Percentiles rank a stretch among this genome's conserved stretches.
phyloP scores from a whole-genome alignment of 2,888 invertebrate genomes.

The Hetaerina titia region DNA sequence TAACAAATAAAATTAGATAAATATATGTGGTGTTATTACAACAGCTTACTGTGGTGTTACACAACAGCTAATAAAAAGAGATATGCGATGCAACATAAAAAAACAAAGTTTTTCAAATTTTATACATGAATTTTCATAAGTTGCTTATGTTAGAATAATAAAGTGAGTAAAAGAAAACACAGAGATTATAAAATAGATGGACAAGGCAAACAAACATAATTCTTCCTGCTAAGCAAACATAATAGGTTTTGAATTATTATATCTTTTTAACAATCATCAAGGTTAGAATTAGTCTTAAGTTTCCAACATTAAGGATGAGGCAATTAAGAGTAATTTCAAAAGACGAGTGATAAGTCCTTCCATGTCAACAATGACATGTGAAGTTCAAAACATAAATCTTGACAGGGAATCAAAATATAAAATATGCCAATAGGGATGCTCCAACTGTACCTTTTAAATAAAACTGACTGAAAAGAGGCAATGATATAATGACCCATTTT shows the following conservation, averaged over 20 bases:
- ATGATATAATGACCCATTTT: not conserved
- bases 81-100: not conserved
- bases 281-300: too few relatives aligned
- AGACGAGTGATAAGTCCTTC: not conserved
- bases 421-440: not conserved
- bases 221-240: not conserved
- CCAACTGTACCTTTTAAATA: too few relatives aligned
- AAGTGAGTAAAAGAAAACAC: not conserved
- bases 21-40: conserved; percentile 42
- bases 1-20: conserved; percentile 13
- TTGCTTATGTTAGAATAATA: not conserved
- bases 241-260: not conserved
- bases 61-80: conserved; percentile 19
- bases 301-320: not conserved
- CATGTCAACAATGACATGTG: not conserved
- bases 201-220: not conserved
- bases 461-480: too few relatives aligned
- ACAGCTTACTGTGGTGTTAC: too few relatives aligned
- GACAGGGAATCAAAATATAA: not conserved
- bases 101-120: not conserved
- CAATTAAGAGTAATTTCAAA: not conserved
- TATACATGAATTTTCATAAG: not conserved
- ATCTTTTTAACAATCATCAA: not conserved
- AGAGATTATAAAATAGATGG: conserved; percentile 44
- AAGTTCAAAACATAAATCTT: not conserved